Conservation (phyloP, 2,113 vertebrate species). For the Anseranas semipalmata region DNA sequence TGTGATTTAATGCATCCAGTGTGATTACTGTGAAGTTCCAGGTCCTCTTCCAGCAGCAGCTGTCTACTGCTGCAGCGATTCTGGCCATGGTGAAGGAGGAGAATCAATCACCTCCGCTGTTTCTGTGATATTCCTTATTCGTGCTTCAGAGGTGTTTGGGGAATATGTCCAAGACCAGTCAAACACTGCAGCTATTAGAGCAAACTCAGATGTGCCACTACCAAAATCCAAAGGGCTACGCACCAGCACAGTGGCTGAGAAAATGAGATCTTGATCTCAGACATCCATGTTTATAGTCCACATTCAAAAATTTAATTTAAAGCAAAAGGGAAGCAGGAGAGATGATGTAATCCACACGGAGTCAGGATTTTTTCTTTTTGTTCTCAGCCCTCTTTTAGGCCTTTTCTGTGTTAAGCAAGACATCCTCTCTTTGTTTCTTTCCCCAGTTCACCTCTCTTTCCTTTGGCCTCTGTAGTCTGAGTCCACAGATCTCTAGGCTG, state of each 20-base stretch:
- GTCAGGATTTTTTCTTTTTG: accelerated
- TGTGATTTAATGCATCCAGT: not conserved
- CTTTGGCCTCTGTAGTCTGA: not conserved
- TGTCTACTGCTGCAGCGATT: not conserved
- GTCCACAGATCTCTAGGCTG: not conserved
- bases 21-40: not conserved
- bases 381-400: not conserved
- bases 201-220: not conserved
- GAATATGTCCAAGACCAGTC: not conserved
- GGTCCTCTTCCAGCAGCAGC: not conserved
- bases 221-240: not conserved
- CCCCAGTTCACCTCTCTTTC: not conserved
- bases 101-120: not conserved
- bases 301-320: not conserved
- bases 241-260: not conserved
- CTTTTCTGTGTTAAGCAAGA: not conserved
- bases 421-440: not conserved
- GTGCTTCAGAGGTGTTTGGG: not conserved
- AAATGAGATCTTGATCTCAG: not conserved
- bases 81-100: not conserved
- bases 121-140: not conserved
- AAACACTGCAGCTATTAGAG: not conserved
- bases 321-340: not conserved
- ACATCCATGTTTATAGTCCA: not conserved
- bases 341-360: not conserved